Base-by-base conservation (phyloP, 1,140 invertebrate species). In the Drosophila pseudoobscura region DNA sequence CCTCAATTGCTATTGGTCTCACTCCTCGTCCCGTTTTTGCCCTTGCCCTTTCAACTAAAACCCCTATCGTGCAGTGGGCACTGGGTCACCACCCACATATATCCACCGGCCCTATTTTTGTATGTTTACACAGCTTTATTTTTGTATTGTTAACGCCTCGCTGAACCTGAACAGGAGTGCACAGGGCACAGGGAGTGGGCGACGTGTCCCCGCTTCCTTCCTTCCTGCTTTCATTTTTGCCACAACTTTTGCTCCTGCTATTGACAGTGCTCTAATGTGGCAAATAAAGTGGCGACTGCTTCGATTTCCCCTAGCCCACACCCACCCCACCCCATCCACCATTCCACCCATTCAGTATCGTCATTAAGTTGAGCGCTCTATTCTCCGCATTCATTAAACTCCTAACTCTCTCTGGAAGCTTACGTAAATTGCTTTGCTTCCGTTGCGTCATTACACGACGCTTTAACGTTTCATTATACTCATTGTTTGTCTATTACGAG, bases 401-500 rank as follows among this genome's bases (percentile, higher is more conserved):
- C 45, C 60, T 52, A 70, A 78, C 60, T 65, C 57, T 51, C 56
- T 57, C 31, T 65, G 54, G 51, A 56, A 77, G 73, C 77, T 87
- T 80, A 70, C 39, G 75, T 70, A 80, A 85, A 85, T 87, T 80
- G 82, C 82, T 77, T 74, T 68, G 63, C 59, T 80, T 64, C 63
- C 78, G 64, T 74, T 87, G 80, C 68, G 62, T 80, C 77, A 87
- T 85, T 85, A 80, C 61, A 70, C 60, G 77, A 60, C 51, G 63
- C 69, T 77, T 80, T 66, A 85, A 55, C 68, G 60, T 68, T 78
- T 82, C 65, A 75, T 82, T 80, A 60, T 58, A 68, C 75, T 66
- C 61, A 61, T 82, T 87, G 83, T 87, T 88, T 87, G 78, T 87
- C 82, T 87, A 88, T 87, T 82, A 53, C 56, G 52, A 60, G 50